These are phyloP conservation scores for Lucifuga dentata DNA, from an alignment of 2,113 vertebrate genomes.

Conservation along the genomic window DNA sequence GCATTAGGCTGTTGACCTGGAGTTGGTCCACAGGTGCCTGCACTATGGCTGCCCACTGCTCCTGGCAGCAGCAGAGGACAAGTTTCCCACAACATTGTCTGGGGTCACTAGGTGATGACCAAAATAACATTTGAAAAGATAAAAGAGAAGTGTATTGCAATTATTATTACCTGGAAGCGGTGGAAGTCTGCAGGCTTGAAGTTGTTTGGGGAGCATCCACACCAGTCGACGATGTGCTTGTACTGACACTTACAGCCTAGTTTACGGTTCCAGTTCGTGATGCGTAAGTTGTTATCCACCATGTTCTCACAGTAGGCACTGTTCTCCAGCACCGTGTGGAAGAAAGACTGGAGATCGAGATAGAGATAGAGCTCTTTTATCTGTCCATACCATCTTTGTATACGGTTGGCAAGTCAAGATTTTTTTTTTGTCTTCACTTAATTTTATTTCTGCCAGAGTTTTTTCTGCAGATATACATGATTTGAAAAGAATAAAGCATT, in stretches of 20 bases:
- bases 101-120: no score
- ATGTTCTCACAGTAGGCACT: constrained; percentile 91
- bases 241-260: constrained; percentile 95
- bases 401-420: constrained; percentile 27
- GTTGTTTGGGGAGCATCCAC: constrained; percentile 93
- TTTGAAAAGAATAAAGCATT: not conserved
- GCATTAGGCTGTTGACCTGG: no score
- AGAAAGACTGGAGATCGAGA: constrained; percentile 84
- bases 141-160: not conserved
- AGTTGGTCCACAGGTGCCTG: no score
- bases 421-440: constrained; percentile 32
- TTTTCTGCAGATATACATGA: constrained; percentile 1
- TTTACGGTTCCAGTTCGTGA: constrained; percentile 96
- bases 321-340: constrained; percentile 93
- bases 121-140: no score
- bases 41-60: no score
- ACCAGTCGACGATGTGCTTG: constrained; percentile 97
- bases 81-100: no score
- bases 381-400: constrained; percentile 37
- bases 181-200: constrained; percentile 95
- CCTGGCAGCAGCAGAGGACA: no score
- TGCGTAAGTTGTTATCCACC: constrained; percentile 96
- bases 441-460: constrained; percentile 22
- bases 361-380: constrained; percentile 56
- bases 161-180: constrained; percentile 91